Conservation (phyloP, 2,888 invertebrate species). For the Tipula confusa region DNA sequence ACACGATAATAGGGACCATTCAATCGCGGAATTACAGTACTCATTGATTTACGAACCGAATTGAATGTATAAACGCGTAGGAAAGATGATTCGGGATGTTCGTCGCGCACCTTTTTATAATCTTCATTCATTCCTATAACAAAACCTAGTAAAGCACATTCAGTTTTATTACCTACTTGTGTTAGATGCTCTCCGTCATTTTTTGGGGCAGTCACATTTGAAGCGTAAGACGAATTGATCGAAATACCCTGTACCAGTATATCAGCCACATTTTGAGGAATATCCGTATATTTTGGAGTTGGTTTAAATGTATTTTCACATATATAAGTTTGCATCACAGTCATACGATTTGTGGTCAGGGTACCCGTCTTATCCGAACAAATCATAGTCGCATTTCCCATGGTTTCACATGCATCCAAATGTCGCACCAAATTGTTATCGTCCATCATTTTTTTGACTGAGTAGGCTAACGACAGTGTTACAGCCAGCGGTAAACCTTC, state of each 20-base stretch:
- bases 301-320: constrained; percentile 88
- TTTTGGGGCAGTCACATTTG: constrained; percentile 69
- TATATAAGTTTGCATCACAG: constrained; percentile 94
- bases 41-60: constrained; percentile 98
- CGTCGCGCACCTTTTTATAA: constrained; percentile 87
- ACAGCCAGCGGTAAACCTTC: constrained; percentile 98
- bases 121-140: constrained; percentile 83
- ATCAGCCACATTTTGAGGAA: constrained; percentile 79
- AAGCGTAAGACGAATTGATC: constrained; percentile 96
- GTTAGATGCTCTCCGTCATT: constrained; percentile 78
- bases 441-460: constrained; percentile 99
- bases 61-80: constrained; percentile 97
- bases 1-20: constrained; percentile 80
- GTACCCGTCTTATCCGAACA: constrained; percentile 60
- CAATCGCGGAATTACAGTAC: constrained; percentile 84
- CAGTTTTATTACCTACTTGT: constrained; percentile 99
- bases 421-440: constrained; percentile 99
- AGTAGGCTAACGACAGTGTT: constrained; percentile 96
- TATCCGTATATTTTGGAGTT: constrained; percentile 77
- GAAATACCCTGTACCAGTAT: constrained; percentile 81
- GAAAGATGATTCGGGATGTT: constrained; percentile 87
- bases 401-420: constrained; percentile 99
- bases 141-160: constrained; percentile 95
- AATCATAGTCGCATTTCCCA: constrained; percentile 98
- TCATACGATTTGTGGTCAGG: constrained; percentile 97